Base-by-base conservation (phyloP, 2,797 vertebrate genomes). In the Discoglossus pictus region DNA sequence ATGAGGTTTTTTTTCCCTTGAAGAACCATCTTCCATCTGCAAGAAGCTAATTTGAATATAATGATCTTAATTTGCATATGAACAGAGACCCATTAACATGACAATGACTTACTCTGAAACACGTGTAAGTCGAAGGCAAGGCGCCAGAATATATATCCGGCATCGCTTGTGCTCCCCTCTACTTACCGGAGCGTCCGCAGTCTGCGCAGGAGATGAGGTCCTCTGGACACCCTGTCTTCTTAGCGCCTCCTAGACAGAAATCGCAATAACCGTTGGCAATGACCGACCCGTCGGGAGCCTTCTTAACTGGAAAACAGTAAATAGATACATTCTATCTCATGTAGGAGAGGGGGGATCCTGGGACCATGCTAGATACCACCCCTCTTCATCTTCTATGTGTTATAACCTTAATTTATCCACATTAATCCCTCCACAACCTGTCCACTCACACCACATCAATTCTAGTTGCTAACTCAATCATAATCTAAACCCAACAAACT, bases 181-280 rank as follows among this genome's bases (percentile, higher is more conserved):
- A 36, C 9, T 83, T 86, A 97, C 94, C 94, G 88, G 94, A 96
- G 75, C 94, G 91, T 56, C 94, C 94, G 69, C 94, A 97, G 87
- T 97, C 94, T 2, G 94, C 94, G 75, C 94, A 97, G 81, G 94
- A 97, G 78, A 97, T 96, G 54, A 97, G 92, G 85, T 97, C 94
- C 84, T 97, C 94, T 0, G 94, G 94, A 85, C 93, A 97, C 72
- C 94, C 94, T 0, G 93, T 96, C 87, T 97, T 97, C 89, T 95
- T 96, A 55, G 93, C 94, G 77, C 94, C 94, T 40, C 94, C 94
- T 52, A 97, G 88, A 79, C 94, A 97, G 88, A 97, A 97, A 86
- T 97, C 94, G 73, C 94, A 97, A 87, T 96, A 96, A 76, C 93
- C 93, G 9, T 94, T 97, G 73, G 93, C 92, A 70, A 96, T 96